These are phyloP conservation scores for Mandrillus leucophaeus DNA, from an alignment of 2,113 vertebrate genomes.

Conservation along the genomic window DNA sequence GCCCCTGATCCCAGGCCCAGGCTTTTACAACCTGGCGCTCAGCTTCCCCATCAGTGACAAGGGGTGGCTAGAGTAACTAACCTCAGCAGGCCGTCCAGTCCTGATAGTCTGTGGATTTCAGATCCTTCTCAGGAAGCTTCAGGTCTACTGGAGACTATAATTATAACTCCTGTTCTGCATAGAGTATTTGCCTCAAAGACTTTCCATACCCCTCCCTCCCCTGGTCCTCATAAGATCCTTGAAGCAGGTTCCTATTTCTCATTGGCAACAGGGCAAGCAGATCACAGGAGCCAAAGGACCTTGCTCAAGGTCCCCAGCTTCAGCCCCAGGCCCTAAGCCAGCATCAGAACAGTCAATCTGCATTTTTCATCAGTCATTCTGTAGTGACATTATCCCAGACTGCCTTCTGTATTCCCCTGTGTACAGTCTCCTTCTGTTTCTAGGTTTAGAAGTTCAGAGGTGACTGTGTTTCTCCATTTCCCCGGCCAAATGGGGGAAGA, in stretches of 20 bases:
- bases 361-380: neutral
- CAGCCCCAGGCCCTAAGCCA: neutral
- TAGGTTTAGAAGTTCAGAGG: neutral
- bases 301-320: neutral
- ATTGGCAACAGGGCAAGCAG: neutral
- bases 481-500: neutral
- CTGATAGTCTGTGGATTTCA: neutral
- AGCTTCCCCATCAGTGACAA: neutral
- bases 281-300: neutral
- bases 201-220: neutral
- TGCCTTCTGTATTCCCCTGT: neutral
- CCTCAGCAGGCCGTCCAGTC: neutral
- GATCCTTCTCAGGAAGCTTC: slow-evolving; percentile 48
- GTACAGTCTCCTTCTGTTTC: neutral
- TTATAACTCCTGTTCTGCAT: neutral
- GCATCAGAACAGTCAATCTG: neutral
- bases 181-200: neutral
- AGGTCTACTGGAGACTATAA: neutral
- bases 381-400: neutral
- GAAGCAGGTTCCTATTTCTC: neutral
- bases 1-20: neutral
- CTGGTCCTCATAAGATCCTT: neutral
- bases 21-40: neutral
- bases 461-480: neutral
- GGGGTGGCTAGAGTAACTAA: neutral